phyloP scores from a whole-genome alignment of 2,888 invertebrate species.

The Apoda limacodes region DNA sequence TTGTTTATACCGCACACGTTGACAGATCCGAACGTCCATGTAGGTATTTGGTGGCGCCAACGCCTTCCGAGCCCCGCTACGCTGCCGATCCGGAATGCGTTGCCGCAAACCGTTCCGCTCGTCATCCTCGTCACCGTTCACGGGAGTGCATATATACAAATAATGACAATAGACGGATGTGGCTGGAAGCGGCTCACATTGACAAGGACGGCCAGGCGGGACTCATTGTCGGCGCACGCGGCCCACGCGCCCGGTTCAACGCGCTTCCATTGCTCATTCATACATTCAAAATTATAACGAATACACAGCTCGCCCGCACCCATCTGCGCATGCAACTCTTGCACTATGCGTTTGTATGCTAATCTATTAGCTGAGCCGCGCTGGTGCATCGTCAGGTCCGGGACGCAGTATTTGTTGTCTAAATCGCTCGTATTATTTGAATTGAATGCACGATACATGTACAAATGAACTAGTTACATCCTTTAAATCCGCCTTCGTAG shows the following conservation, averaged over 20 bases:
- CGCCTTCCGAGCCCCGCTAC: conserved; percentile 3
- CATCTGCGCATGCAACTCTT: conserved; percentile 50
- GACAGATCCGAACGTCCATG: neutral
- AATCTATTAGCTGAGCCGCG: conserved; percentile 52
- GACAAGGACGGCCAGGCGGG: conserved; percentile 68
- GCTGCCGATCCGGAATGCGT: too few relatives aligned
- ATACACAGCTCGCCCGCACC: conserved; percentile 58
- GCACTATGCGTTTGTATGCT: conserved; percentile 65
- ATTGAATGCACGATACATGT: conserved; percentile 66
- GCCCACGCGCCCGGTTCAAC: conserved; percentile 51
- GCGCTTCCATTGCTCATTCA: conserved; percentile 63
- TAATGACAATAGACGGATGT: conserved; percentile 68
- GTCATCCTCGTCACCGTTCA: conserved; percentile 51
- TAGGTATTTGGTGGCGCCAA: conserved; percentile 2
- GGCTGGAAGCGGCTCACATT: conserved; percentile 68
- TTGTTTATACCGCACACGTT: conserved; percentile 7
- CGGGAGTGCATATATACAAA: conserved; percentile 62
- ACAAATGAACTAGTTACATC: conserved; percentile 61
- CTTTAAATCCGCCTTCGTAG: conserved; percentile 46
- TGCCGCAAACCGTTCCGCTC: conserved; percentile 27
- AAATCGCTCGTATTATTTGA: conserved; percentile 66
- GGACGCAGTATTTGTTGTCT: conserved; percentile 60
- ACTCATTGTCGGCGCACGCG: conserved; percentile 60
- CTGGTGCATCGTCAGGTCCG: conserved; percentile 62
- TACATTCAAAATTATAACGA: conserved; percentile 69